These are phyloP conservation scores for Neoarius graeffei DNA, from an alignment of 2,113 vertebrate genomes.

Conservation along the genomic window DNA sequence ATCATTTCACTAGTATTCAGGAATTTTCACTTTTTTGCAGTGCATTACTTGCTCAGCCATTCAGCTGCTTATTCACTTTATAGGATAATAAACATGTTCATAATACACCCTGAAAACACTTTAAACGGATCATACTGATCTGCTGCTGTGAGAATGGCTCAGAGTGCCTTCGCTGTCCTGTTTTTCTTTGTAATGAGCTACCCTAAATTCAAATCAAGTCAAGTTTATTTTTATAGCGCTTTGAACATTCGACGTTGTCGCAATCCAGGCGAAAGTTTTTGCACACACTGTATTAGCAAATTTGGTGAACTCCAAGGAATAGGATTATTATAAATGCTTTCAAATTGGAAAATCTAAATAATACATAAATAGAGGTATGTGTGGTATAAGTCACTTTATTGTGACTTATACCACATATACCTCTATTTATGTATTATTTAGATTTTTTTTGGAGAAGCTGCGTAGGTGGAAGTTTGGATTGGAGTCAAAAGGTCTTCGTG, in stretches of 20 bases:
- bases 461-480: no score
- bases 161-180: background rate
- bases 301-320: background rate
- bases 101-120: background rate
- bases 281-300: background rate
- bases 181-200: background rate
- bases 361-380: background rate
- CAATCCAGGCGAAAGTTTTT: background rate
- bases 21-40: no score
- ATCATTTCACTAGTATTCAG: no score
- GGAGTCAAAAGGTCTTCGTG: no score
- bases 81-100: background rate
- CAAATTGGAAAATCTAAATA: background rate
- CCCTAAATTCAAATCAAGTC: background rate
- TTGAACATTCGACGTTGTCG: no score
- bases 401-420: background rate
- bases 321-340: background rate
- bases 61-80: background rate
- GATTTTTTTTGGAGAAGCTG: background rate
- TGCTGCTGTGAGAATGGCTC: background rate
- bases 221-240: no score
- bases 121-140: background rate
- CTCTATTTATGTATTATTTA: background rate
- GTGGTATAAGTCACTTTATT: background rate
- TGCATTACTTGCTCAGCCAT: background rate